Base-by-base conservation (phyloP, 2,888 invertebrate species). In the Sericinus montela region DNA sequence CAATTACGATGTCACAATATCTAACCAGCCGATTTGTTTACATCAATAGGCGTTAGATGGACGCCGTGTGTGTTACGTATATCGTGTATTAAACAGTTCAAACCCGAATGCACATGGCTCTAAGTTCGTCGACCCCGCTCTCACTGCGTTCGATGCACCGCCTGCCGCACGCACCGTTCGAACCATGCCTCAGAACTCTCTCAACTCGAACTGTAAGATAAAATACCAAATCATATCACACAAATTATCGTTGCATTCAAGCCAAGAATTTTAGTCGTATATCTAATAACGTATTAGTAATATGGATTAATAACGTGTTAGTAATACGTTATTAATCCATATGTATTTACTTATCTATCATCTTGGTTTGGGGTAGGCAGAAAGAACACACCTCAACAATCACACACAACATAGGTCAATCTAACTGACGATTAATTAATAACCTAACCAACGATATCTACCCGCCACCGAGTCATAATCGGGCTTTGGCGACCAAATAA, bases 91-190 rank as follows among this genome's bases (percentile, higher is more conserved):
- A 67, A 71, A 63, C 66, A 62, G 71, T 67, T 73, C 65, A 63
- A 75, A 73, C 65, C 67, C 59, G 69, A 82, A 80, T 83, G 84
- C 83, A 85, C 79, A 81, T 80, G 82, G 79, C 75, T 68, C 60
- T 60, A 65, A 70, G 85, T 78, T 81, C 84, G 70, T 64, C 64
- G 85, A 80, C 83, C 87, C 68, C 78, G 76, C 84, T 85, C 85
- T 85, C 84, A 76, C 84, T 84, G 80, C 83, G 86, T 83, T 83
- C 87, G 86, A 81, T 86, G 86, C 86, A 86, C 84, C 80, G 81
- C 63, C 71, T 67, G 59, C 55, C 52, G 51, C 54, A 60, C 61
- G 59, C 60, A 58, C 55, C 60, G 65, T 59, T 61, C 59, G 61
- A 63, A 57, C 59, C 58, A 53, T 53, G 51, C 56, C 59, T 53